Evolutionary conservation across 2,113 vertebrate genomes (phyloP).

Genomic region (Hippocampus guttulatus): DNA sequence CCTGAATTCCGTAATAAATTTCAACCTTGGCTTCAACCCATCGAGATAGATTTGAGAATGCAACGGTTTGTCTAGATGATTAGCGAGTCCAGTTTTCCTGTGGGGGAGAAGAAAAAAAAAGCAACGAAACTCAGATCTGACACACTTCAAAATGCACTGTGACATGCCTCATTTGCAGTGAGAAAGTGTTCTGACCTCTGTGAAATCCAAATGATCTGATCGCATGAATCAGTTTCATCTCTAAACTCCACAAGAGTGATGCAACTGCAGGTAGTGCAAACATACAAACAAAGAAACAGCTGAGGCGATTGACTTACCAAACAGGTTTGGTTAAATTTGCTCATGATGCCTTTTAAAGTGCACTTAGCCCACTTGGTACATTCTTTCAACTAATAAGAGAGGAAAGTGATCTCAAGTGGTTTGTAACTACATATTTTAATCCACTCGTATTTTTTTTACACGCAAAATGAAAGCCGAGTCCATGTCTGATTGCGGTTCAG

Average conservation of each 20-base stretch:
- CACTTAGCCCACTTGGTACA: not conserved
- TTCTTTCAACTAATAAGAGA: not conserved
- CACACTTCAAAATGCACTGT: too few relatives aligned
- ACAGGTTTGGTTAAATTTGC: not conserved
- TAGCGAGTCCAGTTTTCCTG: too few relatives aligned
- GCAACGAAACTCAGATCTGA: too few relatives aligned
- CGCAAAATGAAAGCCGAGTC: not conserved
- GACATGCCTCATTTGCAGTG: too few relatives aligned
- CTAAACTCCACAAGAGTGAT: not conserved
- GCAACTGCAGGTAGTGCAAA: not conserved
- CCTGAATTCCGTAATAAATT: too few relatives aligned
- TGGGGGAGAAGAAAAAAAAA: too few relatives aligned
- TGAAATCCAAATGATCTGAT: too few relatives aligned
- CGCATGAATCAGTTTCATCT: not conserved
- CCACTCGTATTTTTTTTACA: not conserved
- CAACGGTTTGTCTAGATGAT: too few relatives aligned
- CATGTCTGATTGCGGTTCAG: not conserved
- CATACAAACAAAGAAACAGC: not conserved
- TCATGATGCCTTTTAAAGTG: not conserved
- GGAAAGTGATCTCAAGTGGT: not conserved
- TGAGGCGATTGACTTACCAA: not conserved
- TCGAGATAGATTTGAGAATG: too few relatives aligned
- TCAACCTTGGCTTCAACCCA: too few relatives aligned
- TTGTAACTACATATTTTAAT: not conserved
- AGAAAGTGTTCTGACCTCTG: too few relatives aligned